These are phyloP conservation scores for Ursus arctos DNA, from an alignment of 2,113 vertebrate genomes.

Conservation along the genomic window DNA sequence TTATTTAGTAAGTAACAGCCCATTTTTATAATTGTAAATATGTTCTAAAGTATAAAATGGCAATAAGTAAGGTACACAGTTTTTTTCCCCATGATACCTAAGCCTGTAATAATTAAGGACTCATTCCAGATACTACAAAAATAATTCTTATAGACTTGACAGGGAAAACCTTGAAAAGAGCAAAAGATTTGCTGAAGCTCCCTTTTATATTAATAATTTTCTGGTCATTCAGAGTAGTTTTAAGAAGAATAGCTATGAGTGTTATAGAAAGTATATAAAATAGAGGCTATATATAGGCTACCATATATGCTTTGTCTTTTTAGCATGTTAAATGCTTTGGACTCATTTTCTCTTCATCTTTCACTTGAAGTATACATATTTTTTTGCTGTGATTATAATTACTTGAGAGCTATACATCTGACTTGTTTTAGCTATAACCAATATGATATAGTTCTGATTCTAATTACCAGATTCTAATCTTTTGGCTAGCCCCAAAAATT, in stretches of 20 bases:
- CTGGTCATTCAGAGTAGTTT: background rate
- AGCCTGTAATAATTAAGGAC: background rate
- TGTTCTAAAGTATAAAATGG: constrained; percentile 52
- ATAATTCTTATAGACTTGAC: constrained; percentile 23
- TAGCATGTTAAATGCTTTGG: background rate
- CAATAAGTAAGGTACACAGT: background rate
- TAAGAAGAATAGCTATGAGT: background rate
- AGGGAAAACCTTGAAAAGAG: background rate
- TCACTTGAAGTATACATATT: background rate
- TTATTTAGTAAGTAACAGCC: constrained; percentile 48
- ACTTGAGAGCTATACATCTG: background rate
- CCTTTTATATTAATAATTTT: constrained; percentile 2
- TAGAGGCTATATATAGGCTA: background rate
- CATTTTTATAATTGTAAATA: constrained; percentile 71
- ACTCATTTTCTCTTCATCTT: background rate
- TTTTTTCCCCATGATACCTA: background rate
- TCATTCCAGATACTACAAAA: background rate
- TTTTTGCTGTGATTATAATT: background rate
- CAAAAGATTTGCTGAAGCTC: background rate
- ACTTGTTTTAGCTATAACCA: background rate
- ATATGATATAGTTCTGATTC: background rate
- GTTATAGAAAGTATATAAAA: background rate
- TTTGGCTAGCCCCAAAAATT: background rate
- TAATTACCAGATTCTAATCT: background rate
- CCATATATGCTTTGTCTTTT: background rate